Base-by-base conservation (phyloP, 92 coral and sea anemone species). In the Parazoanthus darwini region DNA sequence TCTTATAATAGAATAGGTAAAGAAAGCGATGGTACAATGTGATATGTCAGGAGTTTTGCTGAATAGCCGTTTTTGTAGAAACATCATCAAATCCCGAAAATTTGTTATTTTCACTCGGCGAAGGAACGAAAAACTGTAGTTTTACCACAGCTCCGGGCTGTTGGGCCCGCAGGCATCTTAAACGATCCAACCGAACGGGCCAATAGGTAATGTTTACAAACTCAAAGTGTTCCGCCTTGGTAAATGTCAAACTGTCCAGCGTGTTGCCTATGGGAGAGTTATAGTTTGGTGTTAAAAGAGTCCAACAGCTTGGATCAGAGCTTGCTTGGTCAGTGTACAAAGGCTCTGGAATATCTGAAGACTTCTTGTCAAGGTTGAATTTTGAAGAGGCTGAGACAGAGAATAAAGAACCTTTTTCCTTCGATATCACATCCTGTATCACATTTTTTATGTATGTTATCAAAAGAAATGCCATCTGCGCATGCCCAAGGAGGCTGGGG, bases 401-500 rank as follows among this genome's bases (percentile, higher is more conserved):
- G 8, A 56, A 50, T 25, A 82, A 86, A 39, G 42, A 68, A 59
- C 72, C 81, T 75, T 65, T 89, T 82, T 92, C 91, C 70, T 85
- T 88, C 1, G 92, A 92, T 9, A 97, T 88, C 3, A 96, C 97
- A 82, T 93, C 90, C 88, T 97, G 96, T 44, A 95, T 92, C 22
- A 95, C 98, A 10, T 96, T 94, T 65, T 91, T 94, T 13, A 97
- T 37, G 87, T 95, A 97, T 46, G 98, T 92, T 54, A 95, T 94
- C 88, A 97, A 86, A 8, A 97, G 89, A 51, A 91, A 87, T 14
- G 99, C 98, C 87, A 93, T 93, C 87, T 97, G 99, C 58, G 98
- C 98, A 87, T 97, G 99, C 22, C 99, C 99, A 23, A 95, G 93
- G 5, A 97, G 90, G 87, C 97, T 95, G 6, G 99, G 99, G 67